Evolutionary conservation across 2,888 invertebrate genomes (phyloP).

Genomic region (Heliconius charithonia): DNA sequence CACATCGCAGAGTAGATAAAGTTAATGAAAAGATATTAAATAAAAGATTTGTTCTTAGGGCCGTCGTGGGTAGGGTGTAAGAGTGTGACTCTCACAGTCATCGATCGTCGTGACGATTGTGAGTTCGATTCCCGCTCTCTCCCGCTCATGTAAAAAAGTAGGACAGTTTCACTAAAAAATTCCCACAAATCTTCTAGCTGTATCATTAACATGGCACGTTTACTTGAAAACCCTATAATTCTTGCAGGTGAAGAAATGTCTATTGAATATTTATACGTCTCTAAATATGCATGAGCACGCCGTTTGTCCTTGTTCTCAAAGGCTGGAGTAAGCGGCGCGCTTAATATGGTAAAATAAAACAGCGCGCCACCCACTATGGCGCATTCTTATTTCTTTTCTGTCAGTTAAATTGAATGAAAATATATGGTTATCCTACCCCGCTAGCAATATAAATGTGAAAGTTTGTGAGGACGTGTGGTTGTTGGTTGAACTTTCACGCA

Average conservation of each 20-base stretch:
- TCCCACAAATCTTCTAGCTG: not conserved
- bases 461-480: too few relatives aligned
- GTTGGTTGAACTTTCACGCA: too few relatives aligned
- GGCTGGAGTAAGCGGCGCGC: slow-evolving; percentile 41
- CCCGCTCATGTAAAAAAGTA: not conserved
- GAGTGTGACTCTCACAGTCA: too few relatives aligned
- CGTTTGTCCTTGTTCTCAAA: slow-evolving; percentile 57
- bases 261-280: slow-evolving; percentile 45
- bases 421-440: not conserved
- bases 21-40: too few relatives aligned
- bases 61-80: too few relatives aligned
- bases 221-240: slow-evolving; percentile 30
- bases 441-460: too few relatives aligned
- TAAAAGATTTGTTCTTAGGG: too few relatives aligned
- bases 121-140: too few relatives aligned
- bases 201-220: slow-evolving; percentile 14
- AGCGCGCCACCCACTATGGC: not conserved
- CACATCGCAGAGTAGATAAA: too few relatives aligned
- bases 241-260: slow-evolving; percentile 35
- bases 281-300: slow-evolving; percentile 69
- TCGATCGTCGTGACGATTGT: too few relatives aligned
- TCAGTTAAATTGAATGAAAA: slow-evolving; percentile 4
- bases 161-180: not conserved
- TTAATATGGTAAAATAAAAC: slow-evolving; percentile 5
- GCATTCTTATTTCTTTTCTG: not conserved